Conservation (phyloP, 2,797 vertebrate genomes). For the Sphenodon punctatus region DNA sequence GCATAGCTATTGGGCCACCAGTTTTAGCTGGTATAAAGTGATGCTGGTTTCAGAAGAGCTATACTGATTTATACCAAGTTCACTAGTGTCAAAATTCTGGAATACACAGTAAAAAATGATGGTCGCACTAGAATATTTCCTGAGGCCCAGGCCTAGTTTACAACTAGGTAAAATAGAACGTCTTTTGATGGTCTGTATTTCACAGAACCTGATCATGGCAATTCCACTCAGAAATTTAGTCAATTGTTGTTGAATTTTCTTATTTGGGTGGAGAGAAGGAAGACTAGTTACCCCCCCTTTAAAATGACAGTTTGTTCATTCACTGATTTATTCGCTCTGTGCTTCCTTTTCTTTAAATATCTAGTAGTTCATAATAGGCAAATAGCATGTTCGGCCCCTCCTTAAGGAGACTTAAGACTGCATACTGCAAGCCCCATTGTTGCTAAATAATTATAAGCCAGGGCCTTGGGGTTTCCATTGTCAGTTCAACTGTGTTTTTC, state of each 20-base stretch:
- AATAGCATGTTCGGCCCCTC: neutral
- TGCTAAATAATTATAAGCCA: too few relatives aligned
- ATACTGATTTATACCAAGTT: neutral
- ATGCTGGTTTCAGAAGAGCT: neutral
- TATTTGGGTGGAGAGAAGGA: neutral
- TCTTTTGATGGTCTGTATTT: neutral
- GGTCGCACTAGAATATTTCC: neutral
- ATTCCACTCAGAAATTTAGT: neutral
- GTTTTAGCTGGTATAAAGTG: neutral
- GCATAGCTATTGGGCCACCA: neutral
- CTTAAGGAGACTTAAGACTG: too few relatives aligned
- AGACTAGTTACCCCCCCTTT: neutral
- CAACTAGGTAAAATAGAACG: neutral
- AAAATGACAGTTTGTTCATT: neutral
- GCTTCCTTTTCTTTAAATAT: neutral
- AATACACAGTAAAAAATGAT: neutral
- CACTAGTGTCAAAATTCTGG: neutral
- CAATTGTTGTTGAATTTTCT: neutral
- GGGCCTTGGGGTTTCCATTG: too few relatives aligned
- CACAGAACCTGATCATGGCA: neutral
- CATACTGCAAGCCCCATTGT: too few relatives aligned
- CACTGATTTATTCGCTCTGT: neutral
- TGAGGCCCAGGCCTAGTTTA: neutral
- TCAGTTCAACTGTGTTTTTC: neutral
- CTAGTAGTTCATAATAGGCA: too few relatives aligned